Evolutionary conservation across 2,113 vertebrate species (phyloP), one percentile per base, ranked within the genome.

Genomic region (Origma solitaria): DNA sequence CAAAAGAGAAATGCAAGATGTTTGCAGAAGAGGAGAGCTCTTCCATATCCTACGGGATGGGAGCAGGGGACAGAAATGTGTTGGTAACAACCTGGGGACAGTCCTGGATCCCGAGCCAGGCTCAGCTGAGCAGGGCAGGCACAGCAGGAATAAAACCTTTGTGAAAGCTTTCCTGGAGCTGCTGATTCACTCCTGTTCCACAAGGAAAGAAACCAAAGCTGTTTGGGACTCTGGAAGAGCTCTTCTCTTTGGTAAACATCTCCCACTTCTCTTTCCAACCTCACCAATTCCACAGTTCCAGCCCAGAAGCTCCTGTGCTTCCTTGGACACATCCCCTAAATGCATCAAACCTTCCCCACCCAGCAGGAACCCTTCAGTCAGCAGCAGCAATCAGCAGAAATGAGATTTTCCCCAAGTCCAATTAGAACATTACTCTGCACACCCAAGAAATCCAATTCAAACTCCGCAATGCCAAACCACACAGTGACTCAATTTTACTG

Each of bases 241-340:
- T 56, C 69, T 1, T 7, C 28, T 15, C 19, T 5, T 6, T 1
- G 14, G 4, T 1, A 6, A 50, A 30, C 31, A 35, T 11, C 44
- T 3, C 5, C 9, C 15, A 47, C 30, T 65, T 35, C 70, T n/a
- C 13, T 17, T 30, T 25, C 69, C 45, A 45, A 0, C 28, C 38
- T 8, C n/a, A 7, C 0, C 7, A 17, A 11, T 2, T 5, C 72
- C 6, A 0, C 1, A 5, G 7, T 11, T 18, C 15, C 27, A 11
- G 3, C 33, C 69, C 35, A 12, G 15, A 6, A 38, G 16, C 4
- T 53, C 17, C 15, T 8, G 5, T 3, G 7, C 27, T 5, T 33
- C 22, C 47, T 2, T 1, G 9, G 16, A 5, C 9, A 27, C 2
- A 19, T 0, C 42, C 7, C 42, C 13, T 3, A 22, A 47, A 53